A percentile compares a stretch with the other conserved stretches of the same genome.
These are phyloP conservation scores for Entomobrya multifasciata DNA, from an alignment of 2,888 invertebrate species.

Conservation along the genomic window DNA sequence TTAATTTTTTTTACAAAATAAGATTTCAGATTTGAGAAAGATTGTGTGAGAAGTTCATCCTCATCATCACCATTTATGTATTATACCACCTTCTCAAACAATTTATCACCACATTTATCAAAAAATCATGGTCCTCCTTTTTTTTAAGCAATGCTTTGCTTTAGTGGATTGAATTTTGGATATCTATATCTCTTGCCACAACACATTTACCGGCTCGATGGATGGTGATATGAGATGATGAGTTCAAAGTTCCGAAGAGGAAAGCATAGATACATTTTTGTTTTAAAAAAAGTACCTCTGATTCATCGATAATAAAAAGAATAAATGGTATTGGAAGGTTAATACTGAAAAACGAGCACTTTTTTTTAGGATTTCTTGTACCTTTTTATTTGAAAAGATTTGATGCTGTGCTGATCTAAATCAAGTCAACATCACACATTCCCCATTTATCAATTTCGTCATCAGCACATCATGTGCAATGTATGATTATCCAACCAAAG, in stretches of 20 bases:
- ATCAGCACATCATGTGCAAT: background rate
- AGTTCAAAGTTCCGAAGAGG: slow-evolving; percentile 37
- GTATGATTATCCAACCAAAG: background rate
- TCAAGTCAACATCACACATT: slow-evolving; percentile 31
- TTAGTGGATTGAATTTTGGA: background rate
- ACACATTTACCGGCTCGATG: background rate
- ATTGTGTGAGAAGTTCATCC: slow-evolving; percentile 50
- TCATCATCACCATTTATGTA: background rate
- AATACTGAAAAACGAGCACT: no score
- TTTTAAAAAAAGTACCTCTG: no score
- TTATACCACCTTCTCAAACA: no score
- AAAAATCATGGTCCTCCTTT: background rate
- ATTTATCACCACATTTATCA: slow-evolving; percentile 8
- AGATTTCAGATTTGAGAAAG: slow-evolving; percentile 30
- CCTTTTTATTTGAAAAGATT: no score
- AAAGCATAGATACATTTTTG: slow-evolving; percentile 1
- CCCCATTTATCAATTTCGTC: slow-evolving; percentile 9
- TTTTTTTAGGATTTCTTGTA: no score
- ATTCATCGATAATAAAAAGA: background rate
- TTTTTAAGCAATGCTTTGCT: slow-evolving; percentile 2
- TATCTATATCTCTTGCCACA: background rate
- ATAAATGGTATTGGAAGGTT: background rate
- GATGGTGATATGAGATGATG: no score
- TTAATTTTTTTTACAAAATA: slow-evolving; percentile 47
- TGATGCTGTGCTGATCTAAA: no score